Base-by-base conservation (phyloP, 2,888 invertebrate species). In the Prenolepis imparis region DNA sequence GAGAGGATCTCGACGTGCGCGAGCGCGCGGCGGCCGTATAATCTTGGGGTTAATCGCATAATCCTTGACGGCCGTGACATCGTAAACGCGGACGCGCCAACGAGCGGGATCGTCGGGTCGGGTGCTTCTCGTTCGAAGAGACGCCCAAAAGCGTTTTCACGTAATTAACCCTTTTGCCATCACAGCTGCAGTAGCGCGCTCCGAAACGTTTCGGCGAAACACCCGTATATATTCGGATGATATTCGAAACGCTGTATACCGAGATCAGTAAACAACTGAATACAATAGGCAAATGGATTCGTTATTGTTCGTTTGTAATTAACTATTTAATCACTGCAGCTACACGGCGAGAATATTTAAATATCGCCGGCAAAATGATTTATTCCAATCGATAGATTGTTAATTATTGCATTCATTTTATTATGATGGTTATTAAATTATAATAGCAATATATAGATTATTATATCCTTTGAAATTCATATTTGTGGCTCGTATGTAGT, bases 21-120 rank as follows among this genome's bases (percentile, higher is more conserved):
- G 48, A 32, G 28, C 48, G 44, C 32, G 48, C 48, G 48, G 5
- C 36, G 8, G 44, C 32, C 36, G 32, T 70, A 59, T 70, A 78
- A 78, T 78, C 72, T 78, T 36, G 57, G 24, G 70, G 75, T 66
- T 77, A 77, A 77, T 77, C 75, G 75, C 72, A 39, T 61, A 59
- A 72, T 78, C 52, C 32, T 59, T 24, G 70, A 78, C 32, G 44
- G 72, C 44, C 78, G 72, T 72, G 78, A 78, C 78, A 70, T 78
- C 78, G 44, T 78, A 78, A 78, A 78, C 44, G 70, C 24, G 72
- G 57, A 36, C 52, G 24, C 66, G 39, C 66, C 52, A 52, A 55
- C 67, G 59, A 28, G 24, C 28, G 24, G 21, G 24, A 73, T n/a
- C n/a, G n/a, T n/a, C n/a, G n/a, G 15, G 24, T n/a, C 68, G 36